Conservation (phyloP, 2,797 vertebrate genomes). For the Hydrophis major region DNA sequence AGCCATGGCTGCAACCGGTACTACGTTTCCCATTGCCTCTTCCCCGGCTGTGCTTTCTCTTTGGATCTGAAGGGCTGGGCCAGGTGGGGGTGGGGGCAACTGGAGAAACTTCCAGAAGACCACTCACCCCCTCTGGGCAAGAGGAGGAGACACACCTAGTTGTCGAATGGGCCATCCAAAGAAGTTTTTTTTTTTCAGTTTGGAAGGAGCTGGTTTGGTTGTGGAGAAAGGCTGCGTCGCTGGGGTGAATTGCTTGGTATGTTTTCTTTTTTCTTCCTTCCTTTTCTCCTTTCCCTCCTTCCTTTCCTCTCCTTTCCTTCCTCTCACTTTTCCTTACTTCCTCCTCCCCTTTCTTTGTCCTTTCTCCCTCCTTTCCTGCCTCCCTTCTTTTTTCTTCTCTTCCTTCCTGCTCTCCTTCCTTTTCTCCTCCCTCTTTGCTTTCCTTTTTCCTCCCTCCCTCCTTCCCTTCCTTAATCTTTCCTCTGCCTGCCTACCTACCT, state of each 20-base stretch:
- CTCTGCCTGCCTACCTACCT: too few relatives aligned
- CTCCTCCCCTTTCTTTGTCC: too few relatives aligned
- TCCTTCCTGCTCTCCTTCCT: not conserved
- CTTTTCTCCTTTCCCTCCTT: too few relatives aligned
- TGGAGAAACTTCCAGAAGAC: not conserved
- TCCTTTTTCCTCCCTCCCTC: too few relatives aligned
- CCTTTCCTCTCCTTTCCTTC: too few relatives aligned
- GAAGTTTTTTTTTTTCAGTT: not conserved
- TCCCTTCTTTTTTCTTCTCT: not conserved
- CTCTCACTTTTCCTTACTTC: too few relatives aligned
- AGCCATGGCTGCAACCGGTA: not conserved
- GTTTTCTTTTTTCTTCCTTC: too few relatives aligned
- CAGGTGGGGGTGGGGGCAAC: not conserved
- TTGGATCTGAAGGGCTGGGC: not conserved
- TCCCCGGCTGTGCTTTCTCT: not conserved
- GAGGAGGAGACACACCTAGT: not conserved
- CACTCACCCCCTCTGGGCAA: not conserved
- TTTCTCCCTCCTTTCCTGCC: too few relatives aligned
- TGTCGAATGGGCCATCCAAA: not conserved
- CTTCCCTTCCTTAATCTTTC: too few relatives aligned
- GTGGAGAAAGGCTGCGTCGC: not conserved
- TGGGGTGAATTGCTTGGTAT: not conserved
- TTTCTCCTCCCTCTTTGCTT: too few relatives aligned
- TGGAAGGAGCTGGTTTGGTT: not conserved
- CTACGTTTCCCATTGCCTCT: not conserved